These are phyloP conservation scores for Pheosia tremula DNA, from an alignment of 2,888 invertebrate species.

Conservation along the genomic window DNA sequence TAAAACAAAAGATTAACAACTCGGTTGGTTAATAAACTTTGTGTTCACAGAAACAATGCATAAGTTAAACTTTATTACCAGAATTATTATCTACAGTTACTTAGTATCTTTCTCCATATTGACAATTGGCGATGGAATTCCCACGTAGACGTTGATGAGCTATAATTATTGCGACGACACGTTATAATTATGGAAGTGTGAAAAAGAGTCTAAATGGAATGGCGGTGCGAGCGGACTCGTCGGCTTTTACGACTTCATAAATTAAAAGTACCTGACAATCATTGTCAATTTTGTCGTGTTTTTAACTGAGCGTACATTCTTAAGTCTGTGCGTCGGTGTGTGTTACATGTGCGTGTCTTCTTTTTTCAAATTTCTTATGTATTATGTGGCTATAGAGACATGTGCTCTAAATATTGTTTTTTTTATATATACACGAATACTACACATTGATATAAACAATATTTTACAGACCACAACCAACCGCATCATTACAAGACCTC, in stretches of 20 bases:
- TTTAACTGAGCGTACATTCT: too few relatives aligned
- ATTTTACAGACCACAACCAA: too few relatives aligned
- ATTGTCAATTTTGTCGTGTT: not conserved
- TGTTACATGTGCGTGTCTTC: too few relatives aligned
- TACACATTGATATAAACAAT: too few relatives aligned
- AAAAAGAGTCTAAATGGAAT: slow-evolving; percentile 33
- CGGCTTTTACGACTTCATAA: not conserved
- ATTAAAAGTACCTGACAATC: not conserved
- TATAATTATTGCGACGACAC: slow-evolving; percentile 41
- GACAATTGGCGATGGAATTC: slow-evolving; percentile 15
- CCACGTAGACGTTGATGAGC: slow-evolving; percentile 25
- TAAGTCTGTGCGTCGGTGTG: too few relatives aligned
- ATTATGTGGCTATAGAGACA: too few relatives aligned
- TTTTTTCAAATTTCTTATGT: too few relatives aligned
- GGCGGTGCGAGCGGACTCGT: slow-evolving; percentile 1
- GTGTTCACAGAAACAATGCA: not conserved
- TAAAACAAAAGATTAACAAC: not conserved
- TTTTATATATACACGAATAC: too few relatives aligned
- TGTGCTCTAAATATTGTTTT: too few relatives aligned
- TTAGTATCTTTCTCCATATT: not conserved
- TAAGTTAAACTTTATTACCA: slow-evolving; percentile 5
- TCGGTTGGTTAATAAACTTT: not conserved
- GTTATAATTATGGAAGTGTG: slow-evolving; percentile 35
- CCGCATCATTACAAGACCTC: too few relatives aligned
- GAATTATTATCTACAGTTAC: not conserved